These are phyloP conservation scores for Astur gentilis DNA, from an alignment of 2,113 vertebrate species.

Conservation along the genomic window DNA sequence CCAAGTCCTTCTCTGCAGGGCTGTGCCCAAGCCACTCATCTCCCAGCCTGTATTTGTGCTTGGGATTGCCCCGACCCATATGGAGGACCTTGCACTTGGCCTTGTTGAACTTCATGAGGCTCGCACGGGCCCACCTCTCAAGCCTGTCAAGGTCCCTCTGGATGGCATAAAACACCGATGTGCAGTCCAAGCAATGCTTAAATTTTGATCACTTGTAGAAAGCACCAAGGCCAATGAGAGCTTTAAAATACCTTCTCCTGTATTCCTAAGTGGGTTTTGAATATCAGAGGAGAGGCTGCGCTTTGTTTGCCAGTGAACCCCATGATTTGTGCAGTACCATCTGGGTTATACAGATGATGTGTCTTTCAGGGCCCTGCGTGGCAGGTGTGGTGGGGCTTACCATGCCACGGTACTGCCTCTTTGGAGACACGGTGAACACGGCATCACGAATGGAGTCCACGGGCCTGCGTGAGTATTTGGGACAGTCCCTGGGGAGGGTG, in stretches of 20 bases:
- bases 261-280: background rate
- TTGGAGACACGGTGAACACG: constrained; percentile 92
- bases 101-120: too few species aligned
- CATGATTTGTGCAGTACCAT: background rate
- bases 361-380: constrained; percentile 82
- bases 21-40: too few species aligned
- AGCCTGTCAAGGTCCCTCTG: too few species aligned
- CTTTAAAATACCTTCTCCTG: background rate
- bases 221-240: background rate
- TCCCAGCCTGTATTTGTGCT: too few species aligned
- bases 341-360: accelerated
- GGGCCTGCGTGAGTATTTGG: constrained; percentile 80
- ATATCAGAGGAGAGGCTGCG: background rate
- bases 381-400: constrained; percentile 88
- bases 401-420: constrained; percentile 94
- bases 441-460: constrained; percentile 92
- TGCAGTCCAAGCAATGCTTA: background rate
- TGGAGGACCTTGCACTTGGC: too few species aligned
- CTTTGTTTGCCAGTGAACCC: background rate
- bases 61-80: too few species aligned
- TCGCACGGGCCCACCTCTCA: too few species aligned
- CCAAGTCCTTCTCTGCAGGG: too few species aligned
- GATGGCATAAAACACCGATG: background rate
- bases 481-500: background rate
- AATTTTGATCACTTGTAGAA: background rate